These are phyloP conservation scores for Varroa destructor DNA, from an alignment of 1,140 invertebrate genomes.

Conservation along the genomic window DNA sequence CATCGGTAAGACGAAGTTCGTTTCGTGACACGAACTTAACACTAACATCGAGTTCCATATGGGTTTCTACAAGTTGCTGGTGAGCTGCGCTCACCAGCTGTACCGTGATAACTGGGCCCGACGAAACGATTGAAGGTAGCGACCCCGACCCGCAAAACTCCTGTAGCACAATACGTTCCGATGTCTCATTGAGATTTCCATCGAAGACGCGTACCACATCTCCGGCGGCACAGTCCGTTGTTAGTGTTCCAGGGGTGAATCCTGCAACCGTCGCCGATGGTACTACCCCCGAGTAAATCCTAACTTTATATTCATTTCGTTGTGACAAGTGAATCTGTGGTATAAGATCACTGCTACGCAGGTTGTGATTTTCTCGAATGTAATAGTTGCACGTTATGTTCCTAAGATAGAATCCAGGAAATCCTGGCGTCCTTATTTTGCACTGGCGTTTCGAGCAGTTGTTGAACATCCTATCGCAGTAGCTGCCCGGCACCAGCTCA, in stretches of 20 bases:
- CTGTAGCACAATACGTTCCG: constrained; percentile 17
- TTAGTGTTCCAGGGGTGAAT: constrained; percentile 21
- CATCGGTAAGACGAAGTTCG: constrained; percentile 10
- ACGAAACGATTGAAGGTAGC: constrained; percentile 3
- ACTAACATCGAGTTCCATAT: constrained; percentile 24
- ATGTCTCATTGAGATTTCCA: constrained; percentile 8
- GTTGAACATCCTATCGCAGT: constrained; percentile 68
- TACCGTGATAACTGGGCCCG: constrained; percentile 14
- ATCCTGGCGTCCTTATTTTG: constrained; percentile 76
- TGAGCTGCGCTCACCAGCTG: constrained; percentile 20
- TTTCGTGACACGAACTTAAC: constrained; percentile 1
- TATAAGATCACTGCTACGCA: neutral
- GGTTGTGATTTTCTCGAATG: constrained; percentile 20
- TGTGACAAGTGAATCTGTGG: constrained; percentile 20
- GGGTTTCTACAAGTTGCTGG: constrained; percentile 19
- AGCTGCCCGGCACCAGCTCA: constrained; percentile 60
- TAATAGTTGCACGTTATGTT: constrained; percentile 58
- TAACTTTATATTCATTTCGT: constrained; percentile 14
- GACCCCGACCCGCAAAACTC: constrained; percentile 22
- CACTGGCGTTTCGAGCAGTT: constrained; percentile 72
- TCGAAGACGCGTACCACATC: constrained; percentile 12
- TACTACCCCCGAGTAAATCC: constrained; percentile 10
- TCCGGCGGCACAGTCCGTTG: constrained; percentile 16
- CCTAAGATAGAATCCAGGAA: constrained; percentile 74
- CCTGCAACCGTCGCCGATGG: constrained; percentile 13